Evolutionary conservation across 2,797 vertebrate genomes (phyloP).

Genomic region (Urosaurus nigricauda): DNA sequence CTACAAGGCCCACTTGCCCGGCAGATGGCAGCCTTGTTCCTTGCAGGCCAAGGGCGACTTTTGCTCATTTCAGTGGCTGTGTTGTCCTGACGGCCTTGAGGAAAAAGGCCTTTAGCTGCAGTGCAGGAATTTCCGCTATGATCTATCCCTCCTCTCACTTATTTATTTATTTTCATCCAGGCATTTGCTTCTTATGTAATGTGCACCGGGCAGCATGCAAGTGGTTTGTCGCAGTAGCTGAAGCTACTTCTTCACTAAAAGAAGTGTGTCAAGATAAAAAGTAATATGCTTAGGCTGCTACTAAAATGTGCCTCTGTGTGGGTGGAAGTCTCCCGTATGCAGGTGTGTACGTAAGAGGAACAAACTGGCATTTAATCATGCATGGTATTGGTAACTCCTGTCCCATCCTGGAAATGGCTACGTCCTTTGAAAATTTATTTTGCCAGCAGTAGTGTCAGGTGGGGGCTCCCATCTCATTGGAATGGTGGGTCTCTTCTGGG

Average conservation of each 20-base stretch:
- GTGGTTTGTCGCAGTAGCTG: background rate
- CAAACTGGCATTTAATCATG: background rate
- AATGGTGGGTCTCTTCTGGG: too few species aligned
- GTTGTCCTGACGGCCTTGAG: slow-evolving; percentile 13
- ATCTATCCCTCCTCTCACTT: background rate
- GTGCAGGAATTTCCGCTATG: background rate
- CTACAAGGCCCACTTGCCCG: background rate
- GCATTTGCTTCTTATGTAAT: slow-evolving; percentile 21
- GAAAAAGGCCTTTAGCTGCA: slow-evolving; percentile 19
- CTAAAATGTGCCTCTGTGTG: background rate
- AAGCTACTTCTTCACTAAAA: background rate
- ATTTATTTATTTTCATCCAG: slow-evolving; percentile 20
- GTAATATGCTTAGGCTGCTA: background rate
- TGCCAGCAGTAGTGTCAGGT: background rate
- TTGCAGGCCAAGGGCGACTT: background rate
- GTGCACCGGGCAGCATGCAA: background rate
- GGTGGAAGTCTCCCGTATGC: too few species aligned
- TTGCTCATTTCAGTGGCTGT: background rate
- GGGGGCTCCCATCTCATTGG: too few species aligned
- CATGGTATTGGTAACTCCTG: too few species aligned
- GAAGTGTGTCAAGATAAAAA: background rate
- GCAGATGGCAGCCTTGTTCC: slow-evolving; percentile 38
- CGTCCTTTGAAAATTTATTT: background rate
- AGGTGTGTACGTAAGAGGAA: background rate
- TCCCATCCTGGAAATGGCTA: background rate